Evolutionary conservation across 2,797 vertebrate genomes (phyloP).

Genomic region (Halcyon chelicuti): DNA sequence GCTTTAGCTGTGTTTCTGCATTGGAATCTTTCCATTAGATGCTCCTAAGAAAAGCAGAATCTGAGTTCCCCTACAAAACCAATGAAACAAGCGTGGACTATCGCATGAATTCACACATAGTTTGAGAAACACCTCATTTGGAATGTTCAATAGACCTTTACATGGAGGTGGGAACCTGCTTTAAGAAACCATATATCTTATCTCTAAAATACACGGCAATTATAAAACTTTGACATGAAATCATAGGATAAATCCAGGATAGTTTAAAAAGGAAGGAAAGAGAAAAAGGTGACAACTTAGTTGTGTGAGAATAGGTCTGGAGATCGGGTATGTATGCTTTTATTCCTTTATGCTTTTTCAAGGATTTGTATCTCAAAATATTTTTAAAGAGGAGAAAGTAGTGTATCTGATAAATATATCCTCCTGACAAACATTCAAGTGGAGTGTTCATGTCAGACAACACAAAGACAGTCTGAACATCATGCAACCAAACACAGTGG

Average conservation of each 20-base stretch:
- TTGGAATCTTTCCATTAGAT: neutral
- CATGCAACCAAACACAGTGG: neutral
- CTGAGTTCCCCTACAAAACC: neutral
- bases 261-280: neutral
- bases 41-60: neutral
- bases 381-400: neutral
- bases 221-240: neutral
- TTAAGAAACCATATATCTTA: neutral
- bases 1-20: neutral
- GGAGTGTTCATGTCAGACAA: rapidly evolving
- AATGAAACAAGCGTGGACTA: neutral
- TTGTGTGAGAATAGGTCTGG: neutral
- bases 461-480: neutral
- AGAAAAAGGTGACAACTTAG: neutral
- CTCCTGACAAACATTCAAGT: neutral
- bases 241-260: neutral
- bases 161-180: neutral
- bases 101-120: neutral
- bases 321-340: neutral
- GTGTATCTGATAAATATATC: neutral
- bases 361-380: neutral
- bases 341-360: neutral
- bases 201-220: neutral
- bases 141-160: neutral
- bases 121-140: neutral